Evolutionary conservation across 1,140 invertebrate species (phyloP), one percentile per base, ranked within the genome.

Genomic region (Cyphomyrmex costatus): DNA sequence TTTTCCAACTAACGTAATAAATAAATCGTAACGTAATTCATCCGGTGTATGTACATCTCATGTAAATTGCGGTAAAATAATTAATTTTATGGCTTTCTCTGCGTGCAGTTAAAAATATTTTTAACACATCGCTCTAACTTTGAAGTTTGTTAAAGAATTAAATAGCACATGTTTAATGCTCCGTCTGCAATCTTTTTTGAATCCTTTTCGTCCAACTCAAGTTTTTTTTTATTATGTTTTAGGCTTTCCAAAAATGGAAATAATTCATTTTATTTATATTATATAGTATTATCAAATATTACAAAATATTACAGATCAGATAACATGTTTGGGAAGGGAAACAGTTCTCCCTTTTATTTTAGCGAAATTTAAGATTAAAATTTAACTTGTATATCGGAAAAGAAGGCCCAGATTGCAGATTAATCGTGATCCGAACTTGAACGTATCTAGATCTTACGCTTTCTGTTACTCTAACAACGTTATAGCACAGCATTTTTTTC

Each of bases 21-120:
- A 84, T 21, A 71, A 88, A 86, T 58, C 21, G 19, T 36, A 12
- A 58, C 4, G 27, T 33, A 60, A 73, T 58, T 46, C n/a, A 24
- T 46, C 8, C 46, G 14, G 10, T 10, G 4, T n/a, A 6, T n/a
- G 27, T 58, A 14, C 10, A 65, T 63, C 27, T 8, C 27, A 14
- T 6, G 2, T 30, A n/a, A 30, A 3, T 61, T n/a, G 24, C 19
- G 8, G 12, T 46, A n/a, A 27, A 49, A 53, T 53, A n/a, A 21
- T 21, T 74, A 36, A 33, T 33, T 33, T 74, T 27, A 19, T 21
- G 16, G n/a, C 8, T 16, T 24, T 58, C 8, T 7, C 8, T 7
- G n/a, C 24, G 16, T n/a, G 27, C 24, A 2, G 42, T 60, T 51
- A 30, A 42, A 65, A 65, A 21, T 24, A 68, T 3, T 36, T 66